phyloP scores from a whole-genome alignment of 2,888 invertebrate species.

The Marasmarcha lunaedactyla region DNA sequence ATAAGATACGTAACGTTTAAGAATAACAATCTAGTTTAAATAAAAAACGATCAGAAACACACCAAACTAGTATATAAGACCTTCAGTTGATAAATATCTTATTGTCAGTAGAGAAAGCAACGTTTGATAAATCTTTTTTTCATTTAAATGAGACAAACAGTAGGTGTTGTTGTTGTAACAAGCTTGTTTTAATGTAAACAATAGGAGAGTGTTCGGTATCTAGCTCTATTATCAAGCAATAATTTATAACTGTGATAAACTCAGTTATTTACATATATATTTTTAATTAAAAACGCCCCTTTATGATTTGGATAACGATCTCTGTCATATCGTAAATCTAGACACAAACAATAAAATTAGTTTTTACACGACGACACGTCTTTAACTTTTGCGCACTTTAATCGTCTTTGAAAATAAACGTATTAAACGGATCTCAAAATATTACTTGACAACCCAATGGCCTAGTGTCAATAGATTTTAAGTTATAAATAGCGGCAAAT shows the following conservation, averaged over 20 bases:
- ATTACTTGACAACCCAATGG: too few relatives aligned
- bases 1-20: conserved; percentile 32
- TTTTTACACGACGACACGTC: too few relatives aligned
- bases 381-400: too few relatives aligned
- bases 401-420: too few relatives aligned
- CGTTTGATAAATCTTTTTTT: conserved; percentile 59
- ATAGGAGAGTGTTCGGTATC: conserved; percentile 15
- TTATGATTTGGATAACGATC: too few relatives aligned
- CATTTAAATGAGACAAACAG: conserved; percentile 55
- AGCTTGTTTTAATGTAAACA: conserved; percentile 42
- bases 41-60: conserved; percentile 45
- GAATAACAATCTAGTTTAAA: conserved; percentile 57
- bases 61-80: conserved; percentile 47
- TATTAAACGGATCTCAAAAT: too few relatives aligned
- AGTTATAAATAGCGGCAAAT: too few relatives aligned
- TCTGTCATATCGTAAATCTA: too few relatives aligned
- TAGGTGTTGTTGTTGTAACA: conserved; percentile 46
- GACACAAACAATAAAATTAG: too few relatives aligned
- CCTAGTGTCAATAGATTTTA: too few relatives aligned
- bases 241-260: neutral
- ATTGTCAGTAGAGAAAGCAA: conserved; percentile 47
- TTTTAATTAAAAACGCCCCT: too few relatives aligned
- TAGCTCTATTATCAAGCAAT: neutral
- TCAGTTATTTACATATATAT: neutral
- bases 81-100: conserved; percentile 58